Evolutionary conservation across 2,888 invertebrate species (phyloP), one percentile per base, ranked within the genome.

Genomic region (Drosophila diplacantha): DNA sequence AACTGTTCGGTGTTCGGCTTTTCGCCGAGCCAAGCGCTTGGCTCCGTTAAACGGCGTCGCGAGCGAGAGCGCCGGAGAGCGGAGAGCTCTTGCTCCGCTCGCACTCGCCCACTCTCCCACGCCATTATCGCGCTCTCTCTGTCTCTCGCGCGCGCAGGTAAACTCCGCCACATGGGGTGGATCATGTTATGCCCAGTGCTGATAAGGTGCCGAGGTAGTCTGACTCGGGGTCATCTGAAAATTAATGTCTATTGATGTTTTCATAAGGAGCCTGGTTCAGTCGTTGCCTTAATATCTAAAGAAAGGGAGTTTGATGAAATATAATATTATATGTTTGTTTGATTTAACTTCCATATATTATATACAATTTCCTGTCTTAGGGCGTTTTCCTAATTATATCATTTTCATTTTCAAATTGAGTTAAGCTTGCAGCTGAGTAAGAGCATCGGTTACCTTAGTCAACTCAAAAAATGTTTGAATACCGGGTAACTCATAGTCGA

Each of bases 1-100:
- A 85, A 85, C 85, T 83, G 81, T 75, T 75, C 72, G 70, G 66
- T 83, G 81, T 75, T 75, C 72, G 70, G 68, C 53, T 56, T 56
- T 49, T 41, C 61, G 60, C 66, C 75, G 74, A 72, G 71, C 64
- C 59, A 49, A 60, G 73, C 56, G 51, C 47, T 58, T 67, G 41
- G 31, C 54, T 43, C 52, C 35, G 50, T 49, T 46, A 62, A 60
- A 43, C 37, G 39, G 29, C 49, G 47, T 57, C 34, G 16, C 47
- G 32, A 26, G 43, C 26, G 32, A 31, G 37, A 37, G 37, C 20
- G 41, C 16, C 26, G 14, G 47, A 54, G 46, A 26, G 20, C 20
- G 8, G 16, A 43, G 29, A 44, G 34, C 18, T 16, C 54, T 31
- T 14, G 14, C 37, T 37, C n/a, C 29, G 49, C 31, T 29, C 41